Percentiles rank a stretch among this genome's conserved stretches.
Evolutionary conservation across 2,797 vertebrate genomes (phyloP).

Genomic region (Vespertilio murinus): DNA sequence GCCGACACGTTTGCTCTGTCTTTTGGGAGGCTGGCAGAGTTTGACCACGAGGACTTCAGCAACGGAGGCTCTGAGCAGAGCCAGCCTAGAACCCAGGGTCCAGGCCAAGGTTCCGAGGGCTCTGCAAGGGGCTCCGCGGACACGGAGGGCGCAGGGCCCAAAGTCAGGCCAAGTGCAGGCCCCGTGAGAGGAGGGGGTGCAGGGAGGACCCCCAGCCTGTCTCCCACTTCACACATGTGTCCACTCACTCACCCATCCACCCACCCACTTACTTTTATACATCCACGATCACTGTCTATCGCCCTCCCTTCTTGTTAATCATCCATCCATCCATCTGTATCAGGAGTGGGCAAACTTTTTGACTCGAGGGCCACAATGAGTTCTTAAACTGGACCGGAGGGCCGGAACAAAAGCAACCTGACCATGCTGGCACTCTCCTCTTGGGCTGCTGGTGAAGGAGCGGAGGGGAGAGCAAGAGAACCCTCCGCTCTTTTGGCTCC

Average conservation of each 20-base stretch:
- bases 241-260: accelerated
- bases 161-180: accelerated
- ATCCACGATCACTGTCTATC: accelerated
- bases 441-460: too few relatives aligned
- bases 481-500: too few relatives aligned
- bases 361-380: too few relatives aligned
- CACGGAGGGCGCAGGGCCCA: not conserved
- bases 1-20: accelerated
- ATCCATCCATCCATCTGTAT: not conserved
- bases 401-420: too few relatives aligned
- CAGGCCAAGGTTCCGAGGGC: not conserved
- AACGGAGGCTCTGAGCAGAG: not conserved
- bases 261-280: accelerated
- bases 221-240: too few relatives aligned
- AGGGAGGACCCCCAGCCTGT: accelerated
- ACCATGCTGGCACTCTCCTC: too few relatives aligned
- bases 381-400: too few relatives aligned
- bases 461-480: too few relatives aligned
- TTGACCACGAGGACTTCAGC: not conserved
- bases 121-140: not conserved
- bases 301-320: not conserved
- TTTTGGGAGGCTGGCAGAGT: not conserved
- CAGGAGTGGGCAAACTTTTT: too few relatives aligned
- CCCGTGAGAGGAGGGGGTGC: too few relatives aligned
- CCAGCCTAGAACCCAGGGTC: not conserved